phyloP scores from a whole-genome alignment of 2,113 vertebrate species.

The Alces alces region DNA sequence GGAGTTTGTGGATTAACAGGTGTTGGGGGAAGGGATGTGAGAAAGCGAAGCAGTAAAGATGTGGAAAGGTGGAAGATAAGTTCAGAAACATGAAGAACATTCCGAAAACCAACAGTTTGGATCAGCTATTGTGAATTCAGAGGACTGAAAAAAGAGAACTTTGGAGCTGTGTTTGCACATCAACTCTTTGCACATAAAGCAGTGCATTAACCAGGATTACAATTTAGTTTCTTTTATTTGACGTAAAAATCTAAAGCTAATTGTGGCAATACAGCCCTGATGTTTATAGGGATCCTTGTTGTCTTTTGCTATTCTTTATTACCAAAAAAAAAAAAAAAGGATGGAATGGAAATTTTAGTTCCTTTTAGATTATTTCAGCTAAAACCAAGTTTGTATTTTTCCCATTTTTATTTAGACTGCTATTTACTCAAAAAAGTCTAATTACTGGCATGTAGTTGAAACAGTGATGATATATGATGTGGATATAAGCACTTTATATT shows the following conservation, averaged over 20 bases:
- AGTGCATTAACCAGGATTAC: background rate
- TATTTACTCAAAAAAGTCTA: background rate
- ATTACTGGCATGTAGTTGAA: background rate
- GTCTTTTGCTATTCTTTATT: background rate
- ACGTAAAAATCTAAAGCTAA: constrained; percentile 1
- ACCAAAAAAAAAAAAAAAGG: background rate
- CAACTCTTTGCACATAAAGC: background rate
- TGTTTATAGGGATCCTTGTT: background rate
- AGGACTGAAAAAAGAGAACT: background rate
- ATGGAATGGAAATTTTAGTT: background rate
- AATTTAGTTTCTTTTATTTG: background rate
- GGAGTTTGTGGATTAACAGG: background rate
- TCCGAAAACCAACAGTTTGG: background rate
- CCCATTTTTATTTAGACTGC: constrained; percentile 1
- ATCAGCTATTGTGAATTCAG: background rate
- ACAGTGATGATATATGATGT: background rate
- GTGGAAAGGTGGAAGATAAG: background rate
- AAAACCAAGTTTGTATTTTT: constrained; percentile 26
- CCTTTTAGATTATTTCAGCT: constrained; percentile 1
- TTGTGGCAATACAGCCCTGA: background rate
- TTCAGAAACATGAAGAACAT: constrained; percentile 6
- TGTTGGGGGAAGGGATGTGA: background rate
- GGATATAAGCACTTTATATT: background rate
- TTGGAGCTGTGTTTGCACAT: background rate
- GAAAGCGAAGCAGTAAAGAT: background rate